Base-by-base conservation (phyloP, 2,797 vertebrate genomes). In the Mormyrops boulengeri region DNA sequence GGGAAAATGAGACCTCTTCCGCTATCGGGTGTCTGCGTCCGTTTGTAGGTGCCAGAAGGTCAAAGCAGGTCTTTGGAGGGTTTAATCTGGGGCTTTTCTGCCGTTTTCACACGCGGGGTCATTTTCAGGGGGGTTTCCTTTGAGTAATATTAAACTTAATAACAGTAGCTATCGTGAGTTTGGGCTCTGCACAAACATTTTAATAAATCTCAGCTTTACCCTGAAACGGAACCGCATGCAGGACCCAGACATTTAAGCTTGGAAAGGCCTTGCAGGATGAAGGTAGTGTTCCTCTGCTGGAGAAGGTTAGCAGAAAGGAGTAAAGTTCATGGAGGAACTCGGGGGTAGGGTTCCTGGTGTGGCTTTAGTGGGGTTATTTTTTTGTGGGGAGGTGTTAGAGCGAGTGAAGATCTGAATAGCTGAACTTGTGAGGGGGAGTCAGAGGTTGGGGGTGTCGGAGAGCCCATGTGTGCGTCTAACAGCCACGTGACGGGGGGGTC, bases 141-240 rank as follows among this genome's bases (percentile, higher is more conserved):
- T 41, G 17, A 80, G 12, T 47, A 88, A 89, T 86, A 88, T 69
- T 87, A 69, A 90, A 88, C 57, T 47, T 86, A 91, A 91, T 91
- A 89, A 89, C 47, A 12, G 88, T 49, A 53, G 55, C 19, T 50
- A 73, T 77, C 73, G 38, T 88, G 22, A 26, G 69, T 57, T 90
- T 88, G 69, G 89, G 47, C 85, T 53, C 9, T 60, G 84, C 89
- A 77, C 17, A 85, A 89, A 52, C 86, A 22, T 55, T 90, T 91
- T 89, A 86, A 82, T 91, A 91, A 91, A 88, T 82, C 86, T 60
- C 50, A 5, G 12, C 41, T 84, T 91, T 87, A 89, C 80, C 88
- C 89, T 73, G 82, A 50, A 87, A 89, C 17, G 55, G 62, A 90
- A 90, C 52, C 55, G 19, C 50, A 11, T 38, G 38, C 84, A 52